Conservation (phyloP, 2,888 invertebrate species). For the Volucella zonaria region DNA sequence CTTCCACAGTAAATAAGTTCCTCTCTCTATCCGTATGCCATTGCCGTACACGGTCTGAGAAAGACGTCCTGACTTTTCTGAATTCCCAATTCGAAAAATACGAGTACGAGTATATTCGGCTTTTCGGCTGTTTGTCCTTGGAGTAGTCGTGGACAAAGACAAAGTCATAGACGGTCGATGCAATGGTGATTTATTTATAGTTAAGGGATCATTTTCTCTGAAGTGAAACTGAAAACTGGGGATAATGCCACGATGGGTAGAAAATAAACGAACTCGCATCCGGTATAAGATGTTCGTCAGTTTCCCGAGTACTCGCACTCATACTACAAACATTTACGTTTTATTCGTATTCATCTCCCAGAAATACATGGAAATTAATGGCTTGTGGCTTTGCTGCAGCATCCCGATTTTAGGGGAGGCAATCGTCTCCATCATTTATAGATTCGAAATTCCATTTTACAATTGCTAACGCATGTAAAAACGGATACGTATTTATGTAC, state of each 20-base stretch:
- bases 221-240: constrained; percentile 55
- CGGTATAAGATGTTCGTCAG: constrained; percentile 61
- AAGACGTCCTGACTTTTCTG: constrained; percentile 26
- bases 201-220: constrained; percentile 49
- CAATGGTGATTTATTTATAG: constrained; percentile 58
- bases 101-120: too few relatives aligned
- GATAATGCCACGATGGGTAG: constrained; percentile 54
- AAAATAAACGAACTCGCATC: constrained; percentile 65
- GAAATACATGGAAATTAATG: constrained; percentile 64
- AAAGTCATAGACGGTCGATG: neutral
- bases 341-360: constrained; percentile 58
- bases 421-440: constrained; percentile 64
- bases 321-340: constrained; percentile 12
- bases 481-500: too few relatives aligned
- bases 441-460: constrained; percentile 60
- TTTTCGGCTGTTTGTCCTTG: constrained; percentile 68
- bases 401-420: constrained; percentile 61
- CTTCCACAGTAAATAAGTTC: constrained; percentile 53
- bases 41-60: constrained; percentile 50
- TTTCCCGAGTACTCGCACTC: constrained; percentile 5
- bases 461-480: constrained; percentile 63
- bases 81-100: constrained; percentile 36
- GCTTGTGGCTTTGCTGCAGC: constrained; percentile 47
- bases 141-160: constrained; percentile 33
- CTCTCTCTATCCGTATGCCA: constrained; percentile 7